Base-by-base conservation (phyloP, 1,140 invertebrate species). In the Argopecten irradians region DNA sequence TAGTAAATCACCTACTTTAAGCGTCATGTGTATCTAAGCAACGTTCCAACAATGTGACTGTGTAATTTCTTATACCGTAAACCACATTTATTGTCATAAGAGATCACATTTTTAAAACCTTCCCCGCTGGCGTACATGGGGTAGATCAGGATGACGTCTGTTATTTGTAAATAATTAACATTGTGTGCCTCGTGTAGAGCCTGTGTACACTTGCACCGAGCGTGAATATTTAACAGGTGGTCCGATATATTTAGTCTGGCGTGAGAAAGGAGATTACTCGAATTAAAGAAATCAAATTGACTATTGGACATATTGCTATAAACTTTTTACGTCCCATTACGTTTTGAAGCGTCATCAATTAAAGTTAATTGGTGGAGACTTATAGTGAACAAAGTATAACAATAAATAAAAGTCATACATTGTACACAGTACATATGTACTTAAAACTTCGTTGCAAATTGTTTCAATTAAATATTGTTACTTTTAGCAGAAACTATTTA, bases 141-240 rank as follows among this genome's bases (percentile, higher is more conserved):
- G 55, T 71, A 28, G 28, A 71, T n/a, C 55, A 11, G 22, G n/a
- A 3, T 71, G 55, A 71, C 55, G n/a, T 28, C 8, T 28, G 11
- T n/a, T 28, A 71, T 71, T 71, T 71, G 55, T 71, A 71, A 71
- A 71, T n/a, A 71, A 71, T 71, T 28, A 71, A n/a, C 55, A 71
- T 71, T 71, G 55, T 71, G 55, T 71, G 55, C 55, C 55, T n/a
- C 0, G 55, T 0, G 43, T 19, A 16, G n/a, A 71, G 55, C 55
- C 8, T 71, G 55, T 71, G 55, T 71, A 71, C 55, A 71, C 55
- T 71, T 46, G 43, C 43, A 16, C 5, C 3, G 14, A 19, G 1
- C 55, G 55, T 7, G 28, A 8, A n/a, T 16, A 71, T 8, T 8
- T 39, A 16, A 71, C 55, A 71, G 55, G 55, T 71, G 55, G 43